phyloP scores from a whole-genome alignment of 2,888 invertebrate genomes.

The Zygaena filipendulae region DNA sequence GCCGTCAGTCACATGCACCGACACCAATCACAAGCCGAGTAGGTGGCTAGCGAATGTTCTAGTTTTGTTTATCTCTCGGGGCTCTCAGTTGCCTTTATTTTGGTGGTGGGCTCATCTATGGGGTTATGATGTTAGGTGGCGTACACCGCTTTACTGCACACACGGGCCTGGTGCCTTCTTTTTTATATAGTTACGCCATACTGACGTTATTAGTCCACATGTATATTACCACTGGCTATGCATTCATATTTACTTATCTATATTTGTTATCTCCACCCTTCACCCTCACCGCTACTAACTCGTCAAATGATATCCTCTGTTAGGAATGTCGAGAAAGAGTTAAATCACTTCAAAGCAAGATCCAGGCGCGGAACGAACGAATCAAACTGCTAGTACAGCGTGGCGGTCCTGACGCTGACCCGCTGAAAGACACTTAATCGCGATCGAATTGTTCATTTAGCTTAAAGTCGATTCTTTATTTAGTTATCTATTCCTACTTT shows the following conservation, averaged over 20 bases:
- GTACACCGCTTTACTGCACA: constrained; percentile 29
- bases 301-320: constrained; percentile 54
- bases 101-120: constrained; percentile 17
- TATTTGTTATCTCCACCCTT: constrained; percentile 51
- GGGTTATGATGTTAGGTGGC: constrained; percentile 22
- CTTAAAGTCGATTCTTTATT: constrained; percentile 38
- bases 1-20: constrained; percentile 20
- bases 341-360: constrained; percentile 87
- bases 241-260: constrained; percentile 44
- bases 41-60: constrained; percentile 50
- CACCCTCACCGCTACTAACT: constrained; percentile 47
- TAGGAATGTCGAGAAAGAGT: constrained; percentile 89
- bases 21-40: constrained; percentile 24
- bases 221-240: constrained; percentile 40
- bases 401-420: constrained; percentile 85
- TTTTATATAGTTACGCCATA: no score
- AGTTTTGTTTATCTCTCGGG: constrained; percentile 45
- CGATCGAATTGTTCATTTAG: constrained; percentile 26
- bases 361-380: constrained; percentile 87
- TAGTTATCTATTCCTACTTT: constrained; percentile 44
- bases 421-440: constrained; percentile 73
- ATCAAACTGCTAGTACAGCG: constrained; percentile 88
- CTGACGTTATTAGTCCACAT: constrained; percentile 21
- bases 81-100: constrained; percentile 23
- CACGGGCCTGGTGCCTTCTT: not conserved